Evolutionary conservation across 2,797 vertebrate species (phyloP), one percentile per base, ranked within the genome.

Genomic region (Novumbra hubbsi): DNA sequence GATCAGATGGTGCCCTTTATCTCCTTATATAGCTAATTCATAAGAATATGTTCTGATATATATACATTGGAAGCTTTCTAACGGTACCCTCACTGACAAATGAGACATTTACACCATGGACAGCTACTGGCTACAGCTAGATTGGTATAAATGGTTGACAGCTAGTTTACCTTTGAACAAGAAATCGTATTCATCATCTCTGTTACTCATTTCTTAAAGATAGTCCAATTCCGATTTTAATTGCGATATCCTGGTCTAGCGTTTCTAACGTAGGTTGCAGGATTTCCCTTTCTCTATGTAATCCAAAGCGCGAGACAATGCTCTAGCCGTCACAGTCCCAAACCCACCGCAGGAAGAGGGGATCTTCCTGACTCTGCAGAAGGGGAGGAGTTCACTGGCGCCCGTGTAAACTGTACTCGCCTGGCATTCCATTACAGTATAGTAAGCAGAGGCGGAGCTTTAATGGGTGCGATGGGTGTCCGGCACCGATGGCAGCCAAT

Each of bases 101-200:
- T 28, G 6, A 34, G 30, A 32, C 27, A 3, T 28, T 34, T 64
- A 17, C 14, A 21, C 60, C 62, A 63, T 8, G 28, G 24, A 5
- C 64, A 4, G 38, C 62, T 49, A 41, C 60, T 50, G 32, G 50
- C 8, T 27, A 60, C 21, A 60, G 52, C 21, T 68, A 11, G 68
- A 38, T 34, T 0, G 4, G 9, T 27, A 3, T 12, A 17, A 5
- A 3, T 3, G 0, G 2, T 0, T 28, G 52, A 15, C 4, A 5
- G 41, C 41, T 63, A 3, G 24, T 88, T 84, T 76, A 94, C 94
- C 94, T 93, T 95, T 94, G 76, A 95, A 95, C 73, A 95, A 87
- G 87, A 94, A 95, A 71, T 95, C 94, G 41, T 95, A 95, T 67
- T 95, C 94, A 76, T 95, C 94, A 79, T 95, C 94, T 81, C 94